A percentile compares a stretch with the other conserved stretches of the same genome.
Evolutionary conservation across 2,797 vertebrate species (phyloP).

Genomic region (Pogonophryne albipinna): DNA sequence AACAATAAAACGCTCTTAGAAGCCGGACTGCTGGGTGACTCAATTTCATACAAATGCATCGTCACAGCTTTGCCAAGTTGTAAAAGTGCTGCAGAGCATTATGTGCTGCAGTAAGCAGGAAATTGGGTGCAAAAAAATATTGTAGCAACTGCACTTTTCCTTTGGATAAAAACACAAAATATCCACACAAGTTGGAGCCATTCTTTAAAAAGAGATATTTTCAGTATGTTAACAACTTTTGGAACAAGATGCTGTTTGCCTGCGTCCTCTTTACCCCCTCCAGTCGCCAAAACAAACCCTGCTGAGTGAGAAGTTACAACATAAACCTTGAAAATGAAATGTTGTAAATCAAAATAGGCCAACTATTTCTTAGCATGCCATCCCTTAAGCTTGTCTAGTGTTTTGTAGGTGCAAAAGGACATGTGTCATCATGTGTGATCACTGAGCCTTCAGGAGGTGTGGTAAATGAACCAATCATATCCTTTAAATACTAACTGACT

Average conservation of each 20-base stretch:
- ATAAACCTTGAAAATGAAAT: slow-evolving; percentile 4
- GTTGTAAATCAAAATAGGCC: background rate
- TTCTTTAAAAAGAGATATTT: background rate
- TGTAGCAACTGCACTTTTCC: slow-evolving; percentile 15
- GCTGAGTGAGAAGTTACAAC: slow-evolving; percentile 24
- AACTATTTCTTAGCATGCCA: background rate
- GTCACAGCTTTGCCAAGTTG: slow-evolving; percentile 45
- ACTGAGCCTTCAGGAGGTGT: background rate
- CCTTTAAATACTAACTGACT: slow-evolving; percentile 2
- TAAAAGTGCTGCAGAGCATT: slow-evolving; percentile 43
- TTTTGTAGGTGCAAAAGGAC: slow-evolving; percentile 12
- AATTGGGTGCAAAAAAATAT: background rate
- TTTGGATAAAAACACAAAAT: background rate
- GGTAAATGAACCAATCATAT: background rate
- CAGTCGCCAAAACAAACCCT: background rate
- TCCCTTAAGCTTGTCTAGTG: background rate
- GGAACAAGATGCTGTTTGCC: background rate
- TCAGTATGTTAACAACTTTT: background rate
- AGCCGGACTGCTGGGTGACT: background rate
- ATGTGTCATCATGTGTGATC: background rate
- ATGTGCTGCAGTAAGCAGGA: slow-evolving; percentile 59
- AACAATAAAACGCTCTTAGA: slow-evolving; percentile 5
- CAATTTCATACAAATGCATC: slow-evolving; percentile 33
- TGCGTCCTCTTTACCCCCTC: background rate
- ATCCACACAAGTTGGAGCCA: background rate